Evolutionary conservation across 2,113 vertebrate species (phyloP).

Genomic region (Mesocricetus auratus): DNA sequence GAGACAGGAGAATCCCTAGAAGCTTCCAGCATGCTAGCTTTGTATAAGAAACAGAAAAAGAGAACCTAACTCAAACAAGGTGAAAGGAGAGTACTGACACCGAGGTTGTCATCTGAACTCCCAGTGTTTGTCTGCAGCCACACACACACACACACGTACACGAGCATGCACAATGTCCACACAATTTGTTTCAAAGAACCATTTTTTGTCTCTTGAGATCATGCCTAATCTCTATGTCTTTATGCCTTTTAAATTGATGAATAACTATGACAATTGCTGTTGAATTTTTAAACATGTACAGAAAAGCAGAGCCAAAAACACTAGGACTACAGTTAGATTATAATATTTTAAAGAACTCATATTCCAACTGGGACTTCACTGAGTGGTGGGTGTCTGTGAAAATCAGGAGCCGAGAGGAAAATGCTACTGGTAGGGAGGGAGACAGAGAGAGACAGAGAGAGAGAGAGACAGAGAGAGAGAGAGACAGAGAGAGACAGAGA

Average conservation of each 20-base stretch:
- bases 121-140: not conserved
- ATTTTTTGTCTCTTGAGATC: conserved; percentile 18
- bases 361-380: conserved; percentile 32
- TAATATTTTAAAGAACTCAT: conserved; percentile 64
- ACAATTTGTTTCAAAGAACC: not conserved
- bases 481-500: too few relatives aligned
- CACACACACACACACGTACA: not conserved
- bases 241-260: conserved; percentile 52
- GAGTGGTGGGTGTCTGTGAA: not conserved
- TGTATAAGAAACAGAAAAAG: not conserved
- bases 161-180: too few relatives aligned
- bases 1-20: not conserved
- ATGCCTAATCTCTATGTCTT: not conserved
- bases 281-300: conserved; percentile 60
- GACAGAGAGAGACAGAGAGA: too few relatives aligned
- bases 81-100: not conserved
- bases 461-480: too few relatives aligned
- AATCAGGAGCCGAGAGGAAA: conserved; percentile 25
- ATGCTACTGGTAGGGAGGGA: not conserved
- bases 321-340: conserved; percentile 32
- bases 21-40: not conserved
- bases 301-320: conserved; percentile 33
- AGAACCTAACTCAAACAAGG: not conserved
- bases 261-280: conserved; percentile 39
- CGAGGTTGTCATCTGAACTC: not conserved